A percentile compares a stretch with the other conserved stretches of the same genome.
These are phyloP conservation scores for Cephus nigrinus DNA, from an alignment of 2,888 invertebrate genomes.

Conservation along the genomic window DNA sequence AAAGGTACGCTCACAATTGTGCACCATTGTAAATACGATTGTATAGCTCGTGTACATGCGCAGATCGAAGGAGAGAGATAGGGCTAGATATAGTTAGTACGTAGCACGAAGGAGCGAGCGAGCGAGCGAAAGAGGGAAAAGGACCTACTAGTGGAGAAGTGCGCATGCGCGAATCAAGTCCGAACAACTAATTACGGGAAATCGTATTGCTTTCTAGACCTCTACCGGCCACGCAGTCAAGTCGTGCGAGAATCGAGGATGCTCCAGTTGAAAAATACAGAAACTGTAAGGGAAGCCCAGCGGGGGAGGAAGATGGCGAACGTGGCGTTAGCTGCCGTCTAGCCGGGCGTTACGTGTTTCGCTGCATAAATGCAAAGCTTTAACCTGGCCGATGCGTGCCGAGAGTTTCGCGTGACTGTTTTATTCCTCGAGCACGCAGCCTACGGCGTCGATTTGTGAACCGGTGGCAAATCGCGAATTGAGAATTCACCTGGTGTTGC, in stretches of 20 bases:
- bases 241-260: not conserved
- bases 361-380: not conserved
- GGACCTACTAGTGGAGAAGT: not conserved
- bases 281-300: not conserved
- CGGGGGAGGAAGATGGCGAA: not conserved
- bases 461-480: not conserved
- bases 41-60: constrained; percentile 36
- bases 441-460: not conserved
- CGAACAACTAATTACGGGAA: not conserved
- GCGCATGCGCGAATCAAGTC: too few relatives aligned
- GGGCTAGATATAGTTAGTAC: constrained; percentile 5
- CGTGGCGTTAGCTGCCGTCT: not conserved
- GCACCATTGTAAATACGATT: constrained; percentile 46
- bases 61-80: not conserved
- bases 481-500: not conserved
- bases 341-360: not conserved
- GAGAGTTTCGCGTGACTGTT: not conserved
- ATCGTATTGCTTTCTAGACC: not conserved
- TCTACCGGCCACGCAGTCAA: too few relatives aligned
- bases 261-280: not conserved
- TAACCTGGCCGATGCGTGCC: not conserved
- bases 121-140: constrained; percentile 8
- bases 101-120: constrained; percentile 11
- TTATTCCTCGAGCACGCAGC: not conserved
- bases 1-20: constrained; percentile 29